These are phyloP conservation scores for Hydropsyche betteni DNA, from an alignment of 2,888 invertebrate genomes.

Conservation along the genomic window DNA sequence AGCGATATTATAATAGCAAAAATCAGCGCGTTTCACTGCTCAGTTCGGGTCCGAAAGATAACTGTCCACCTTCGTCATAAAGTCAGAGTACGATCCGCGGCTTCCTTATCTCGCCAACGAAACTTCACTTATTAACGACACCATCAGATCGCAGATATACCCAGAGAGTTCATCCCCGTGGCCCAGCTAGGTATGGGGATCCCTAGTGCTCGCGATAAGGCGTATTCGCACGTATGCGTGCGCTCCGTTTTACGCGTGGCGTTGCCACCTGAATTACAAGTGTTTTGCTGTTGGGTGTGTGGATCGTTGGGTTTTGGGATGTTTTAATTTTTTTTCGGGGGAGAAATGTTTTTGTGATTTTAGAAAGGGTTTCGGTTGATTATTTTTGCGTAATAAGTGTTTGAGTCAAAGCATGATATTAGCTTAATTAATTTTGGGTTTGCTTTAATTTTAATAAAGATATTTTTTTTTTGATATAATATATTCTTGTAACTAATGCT, in stretches of 20 bases:
- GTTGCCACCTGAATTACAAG: too few relatives aligned
- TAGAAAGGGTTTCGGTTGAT: too few relatives aligned
- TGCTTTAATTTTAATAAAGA: too few relatives aligned
- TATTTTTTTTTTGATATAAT: too few relatives aligned
- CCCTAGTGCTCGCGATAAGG: conserved; percentile 1
- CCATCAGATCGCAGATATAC: conserved; percentile 33
- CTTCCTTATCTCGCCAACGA: conserved; percentile 22
- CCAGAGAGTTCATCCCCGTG: not conserved
- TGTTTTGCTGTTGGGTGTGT: too few relatives aligned
- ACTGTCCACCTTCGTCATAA: conserved; percentile 42
- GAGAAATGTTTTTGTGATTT: too few relatives aligned
- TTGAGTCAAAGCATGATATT: too few relatives aligned
- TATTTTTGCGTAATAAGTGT: too few relatives aligned
- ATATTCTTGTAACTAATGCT: too few relatives aligned
- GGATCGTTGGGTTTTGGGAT: too few relatives aligned
- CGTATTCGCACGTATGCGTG: conserved; percentile 19
- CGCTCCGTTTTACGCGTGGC: conserved; percentile 6
- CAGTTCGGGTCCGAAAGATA: conserved; percentile 31
- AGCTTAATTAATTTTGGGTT: too few relatives aligned
- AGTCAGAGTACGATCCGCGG: conserved; percentile 19
- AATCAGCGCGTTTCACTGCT: conserved; percentile 25
- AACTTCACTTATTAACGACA: conserved; percentile 41
- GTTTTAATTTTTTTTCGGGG: too few relatives aligned
- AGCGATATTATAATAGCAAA: not conserved
- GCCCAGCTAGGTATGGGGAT: conserved; percentile 1